Evolutionary conservation across 1,140 invertebrate genomes (phyloP), one percentile per base, ranked within the genome.

Genomic region (Globodera ellingtonae): DNA sequence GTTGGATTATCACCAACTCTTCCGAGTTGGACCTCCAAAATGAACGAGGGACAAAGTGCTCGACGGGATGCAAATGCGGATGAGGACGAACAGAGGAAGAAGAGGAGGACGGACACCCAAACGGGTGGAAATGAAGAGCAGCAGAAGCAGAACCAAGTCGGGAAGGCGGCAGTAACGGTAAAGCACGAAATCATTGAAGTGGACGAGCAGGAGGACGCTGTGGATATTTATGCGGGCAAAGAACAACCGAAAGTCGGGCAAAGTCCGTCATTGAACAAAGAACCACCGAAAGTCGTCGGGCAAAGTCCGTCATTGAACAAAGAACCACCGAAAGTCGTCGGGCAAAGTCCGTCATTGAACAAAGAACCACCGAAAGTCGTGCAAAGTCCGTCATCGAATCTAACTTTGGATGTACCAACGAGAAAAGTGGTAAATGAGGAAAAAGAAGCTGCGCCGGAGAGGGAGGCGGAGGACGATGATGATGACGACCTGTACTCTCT

Each of bases 101-200:
- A 72, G 70, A 72, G 70, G 15, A 10, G 70, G 70, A 52, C 50
- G 5, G 50, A 72, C 13, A n/a, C 10, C 13, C 13, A 72, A 72
- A 48, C 47, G 10, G 70, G 3, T 2, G 35, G 35, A 35, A 35
- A 35, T 35, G 35, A 35, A 35, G 35, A 72, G 18, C 50, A 47
- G 10, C 47, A n/a, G 50, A 47, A 35, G 35, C 35, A 72, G 70
- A 18, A n/a, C 70, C 6, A 72, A 72, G n/a, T 6, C 3, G 69
- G 3, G 5, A 18, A 52, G 70, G 50, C 70, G 47, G 70, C 6
- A n/a, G 5, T 15, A 72, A 2, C 7, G 67, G 10, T 52, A 52
- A 52, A 52, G 50, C 56, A 62, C 4, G 56, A 62, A 18, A 15
- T 62, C 13, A 62, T 62, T 18, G 56, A 62, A 62, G 56, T 62